Percentiles rank a stretch among this genome's conserved stretches.
Conservation (phyloP, 2,888 invertebrate genomes). For the Bellardia bayeri region DNA sequence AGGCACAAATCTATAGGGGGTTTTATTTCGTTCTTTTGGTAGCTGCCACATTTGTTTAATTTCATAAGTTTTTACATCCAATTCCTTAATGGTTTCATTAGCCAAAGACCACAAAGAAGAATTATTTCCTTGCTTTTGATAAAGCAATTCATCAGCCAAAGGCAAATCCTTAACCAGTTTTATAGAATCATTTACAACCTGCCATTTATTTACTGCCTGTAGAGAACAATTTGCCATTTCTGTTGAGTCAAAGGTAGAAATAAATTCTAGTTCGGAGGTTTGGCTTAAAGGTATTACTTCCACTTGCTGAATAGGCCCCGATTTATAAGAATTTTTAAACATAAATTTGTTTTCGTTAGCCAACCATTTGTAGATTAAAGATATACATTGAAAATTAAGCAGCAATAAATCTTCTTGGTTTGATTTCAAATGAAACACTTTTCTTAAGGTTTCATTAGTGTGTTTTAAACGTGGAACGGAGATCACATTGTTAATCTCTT, state of each 20-base stretch:
- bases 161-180: neutral
- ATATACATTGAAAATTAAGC: slow-evolving; percentile 83
- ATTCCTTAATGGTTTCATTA: slow-evolving; percentile 36
- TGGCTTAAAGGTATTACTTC: slow-evolving; percentile 78
- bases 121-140: neutral
- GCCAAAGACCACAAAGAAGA: slow-evolving; percentile 18
- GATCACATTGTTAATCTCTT: slow-evolving; percentile 79
- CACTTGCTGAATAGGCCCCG: slow-evolving; percentile 85
- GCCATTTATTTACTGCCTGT: slow-evolving; percentile 78
- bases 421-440: slow-evolving; percentile 42
- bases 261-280: slow-evolving; percentile 79
- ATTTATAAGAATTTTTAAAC: slow-evolving; percentile 79
- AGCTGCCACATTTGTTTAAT: slow-evolving; percentile 43
- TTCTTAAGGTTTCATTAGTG: neutral
- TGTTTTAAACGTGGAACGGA: neutral
- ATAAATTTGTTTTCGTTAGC: slow-evolving; percentile 77
- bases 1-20: slow-evolving; percentile 76
- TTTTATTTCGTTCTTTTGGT: slow-evolving; percentile 25
- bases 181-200: slow-evolving; percentile 58
- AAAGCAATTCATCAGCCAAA: neutral
- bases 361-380: slow-evolving; percentile 84
- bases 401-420: slow-evolving; percentile 75
- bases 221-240: slow-evolving; percentile 76
- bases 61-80: slow-evolving; percentile 34
- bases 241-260: slow-evolving; percentile 78